Evolutionary conservation across 1,140 invertebrate genomes (phyloP).

Genomic region (Copidosoma floridanum): DNA sequence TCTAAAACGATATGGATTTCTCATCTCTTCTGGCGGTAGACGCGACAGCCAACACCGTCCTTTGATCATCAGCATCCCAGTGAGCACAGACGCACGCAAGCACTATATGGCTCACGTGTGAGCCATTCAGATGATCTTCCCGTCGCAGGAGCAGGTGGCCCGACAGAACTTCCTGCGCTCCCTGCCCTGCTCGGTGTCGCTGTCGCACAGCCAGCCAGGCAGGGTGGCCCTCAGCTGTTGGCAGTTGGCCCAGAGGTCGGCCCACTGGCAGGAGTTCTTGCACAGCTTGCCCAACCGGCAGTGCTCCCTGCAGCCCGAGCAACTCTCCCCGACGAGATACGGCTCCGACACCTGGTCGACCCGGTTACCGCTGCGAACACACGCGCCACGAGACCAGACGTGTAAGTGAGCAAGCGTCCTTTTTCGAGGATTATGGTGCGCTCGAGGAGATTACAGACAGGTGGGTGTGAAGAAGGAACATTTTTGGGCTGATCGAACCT

Average conservation of each 20-base stretch:
- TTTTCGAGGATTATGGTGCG: too few species aligned
- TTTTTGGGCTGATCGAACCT: too few species aligned
- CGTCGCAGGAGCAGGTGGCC: constrained; percentile 70
- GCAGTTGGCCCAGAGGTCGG: constrained; percentile 75
- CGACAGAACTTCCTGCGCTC: constrained; percentile 63
- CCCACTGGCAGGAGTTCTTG: constrained; percentile 69
- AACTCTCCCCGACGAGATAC: constrained; percentile 66
- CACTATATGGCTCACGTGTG: too few species aligned
- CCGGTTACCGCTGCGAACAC: constrained; percentile 68
- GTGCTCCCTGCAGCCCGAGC: constrained; percentile 64
- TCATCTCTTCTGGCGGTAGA: too few species aligned
- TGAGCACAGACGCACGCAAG: too few species aligned
- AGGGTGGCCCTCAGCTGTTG: constrained; percentile 61
- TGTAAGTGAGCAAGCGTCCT: too few species aligned
- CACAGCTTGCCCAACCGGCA: constrained; percentile 69
- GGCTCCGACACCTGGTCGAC: constrained; percentile 63
- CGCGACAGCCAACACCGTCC: too few species aligned
- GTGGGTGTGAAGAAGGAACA: too few species aligned
- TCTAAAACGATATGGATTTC: not conserved
- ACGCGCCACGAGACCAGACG: too few species aligned
- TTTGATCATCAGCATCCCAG: too few species aligned
- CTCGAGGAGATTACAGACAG: too few species aligned
- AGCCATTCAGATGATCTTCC: constrained; percentile 44
- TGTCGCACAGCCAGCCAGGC: constrained; percentile 65
- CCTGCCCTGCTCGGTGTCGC: constrained; percentile 57